Evolutionary conservation across 2,888 invertebrate genomes (phyloP).

Genomic region (Machimus atricapillus): DNA sequence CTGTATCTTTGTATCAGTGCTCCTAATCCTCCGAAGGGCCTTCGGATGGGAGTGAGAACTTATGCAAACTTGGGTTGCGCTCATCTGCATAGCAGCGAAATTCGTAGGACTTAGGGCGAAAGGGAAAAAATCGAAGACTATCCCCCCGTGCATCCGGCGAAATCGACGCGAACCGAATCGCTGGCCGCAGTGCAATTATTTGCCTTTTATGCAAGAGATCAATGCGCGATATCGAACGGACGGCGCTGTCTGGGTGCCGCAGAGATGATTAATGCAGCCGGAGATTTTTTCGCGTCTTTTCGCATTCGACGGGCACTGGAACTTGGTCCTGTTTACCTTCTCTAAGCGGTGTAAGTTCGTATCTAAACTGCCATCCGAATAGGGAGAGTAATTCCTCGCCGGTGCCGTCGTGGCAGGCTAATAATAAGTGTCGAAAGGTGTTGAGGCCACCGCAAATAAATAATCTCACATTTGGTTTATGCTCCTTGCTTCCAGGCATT

Average conservation of each 20-base stretch:
- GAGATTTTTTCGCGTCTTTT: neutral
- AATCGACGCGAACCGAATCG: neutral
- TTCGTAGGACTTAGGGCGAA: neutral
- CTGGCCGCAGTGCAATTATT: constrained; percentile 15
- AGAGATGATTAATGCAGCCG: constrained; percentile 16
- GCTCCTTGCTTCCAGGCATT: neutral
- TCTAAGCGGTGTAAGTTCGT: constrained; percentile 3
- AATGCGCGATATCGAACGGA: constrained; percentile 16
- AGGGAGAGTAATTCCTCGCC: neutral
- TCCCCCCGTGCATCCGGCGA: neutral
- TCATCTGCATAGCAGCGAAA: neutral
- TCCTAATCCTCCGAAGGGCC: neutral
- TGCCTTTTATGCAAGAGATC: constrained; percentile 31
- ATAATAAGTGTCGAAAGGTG: constrained; percentile 17
- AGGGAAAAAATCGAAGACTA: neutral
- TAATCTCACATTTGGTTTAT: neutral
- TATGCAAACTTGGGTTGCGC: neutral
- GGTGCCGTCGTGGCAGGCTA: neutral
- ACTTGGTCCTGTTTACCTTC: neutral
- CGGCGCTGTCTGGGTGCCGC: neutral
- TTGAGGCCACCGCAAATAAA: neutral
- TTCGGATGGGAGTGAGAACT: neutral
- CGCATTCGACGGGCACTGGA: neutral
- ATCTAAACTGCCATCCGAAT: neutral
- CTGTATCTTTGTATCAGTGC: neutral